Conservation (phyloP, 2,888 invertebrate species). For the Leucophenga montana region DNA sequence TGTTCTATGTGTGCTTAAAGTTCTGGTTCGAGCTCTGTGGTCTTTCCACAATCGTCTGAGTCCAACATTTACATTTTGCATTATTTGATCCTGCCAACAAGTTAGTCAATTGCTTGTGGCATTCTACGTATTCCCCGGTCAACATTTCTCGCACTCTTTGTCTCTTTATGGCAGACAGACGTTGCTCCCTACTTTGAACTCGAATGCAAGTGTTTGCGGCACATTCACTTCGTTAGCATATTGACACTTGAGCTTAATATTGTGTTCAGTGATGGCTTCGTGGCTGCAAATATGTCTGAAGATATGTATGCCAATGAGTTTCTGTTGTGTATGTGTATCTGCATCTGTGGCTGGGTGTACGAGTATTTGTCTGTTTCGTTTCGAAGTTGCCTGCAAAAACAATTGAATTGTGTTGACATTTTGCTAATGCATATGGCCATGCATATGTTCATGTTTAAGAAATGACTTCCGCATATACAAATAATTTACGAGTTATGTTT, state of each 20-base stretch:
- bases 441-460: not conserved
- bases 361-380: too few relatives aligned
- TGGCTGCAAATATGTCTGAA: not conserved
- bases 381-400: not conserved
- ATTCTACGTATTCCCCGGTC: not conserved
- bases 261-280: not conserved
- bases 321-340: too few relatives aligned
- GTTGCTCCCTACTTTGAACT: not conserved
- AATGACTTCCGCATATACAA: too few relatives aligned
- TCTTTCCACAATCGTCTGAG: not conserved
- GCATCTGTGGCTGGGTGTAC: too few relatives aligned
- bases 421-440: slow-evolving; percentile 5
- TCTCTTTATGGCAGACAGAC: not conserved
- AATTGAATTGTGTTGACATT: slow-evolving; percentile 18
- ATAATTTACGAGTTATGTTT: too few relatives aligned
- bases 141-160: too few relatives aligned
- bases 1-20: not conserved
- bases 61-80: not conserved
- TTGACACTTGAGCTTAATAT: slow-evolving; percentile 24
- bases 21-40: not conserved
- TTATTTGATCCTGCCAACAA: not conserved
- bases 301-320: too few relatives aligned
- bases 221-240: slow-evolving; percentile 18
- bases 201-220: slow-evolving; percentile 15
- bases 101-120: not conserved